Percentiles rank a stretch among this genome's conserved stretches.
These are phyloP conservation scores for Minunthozetes semirufus DNA, from an alignment of 2,888 invertebrate species.

Conservation along the genomic window DNA sequence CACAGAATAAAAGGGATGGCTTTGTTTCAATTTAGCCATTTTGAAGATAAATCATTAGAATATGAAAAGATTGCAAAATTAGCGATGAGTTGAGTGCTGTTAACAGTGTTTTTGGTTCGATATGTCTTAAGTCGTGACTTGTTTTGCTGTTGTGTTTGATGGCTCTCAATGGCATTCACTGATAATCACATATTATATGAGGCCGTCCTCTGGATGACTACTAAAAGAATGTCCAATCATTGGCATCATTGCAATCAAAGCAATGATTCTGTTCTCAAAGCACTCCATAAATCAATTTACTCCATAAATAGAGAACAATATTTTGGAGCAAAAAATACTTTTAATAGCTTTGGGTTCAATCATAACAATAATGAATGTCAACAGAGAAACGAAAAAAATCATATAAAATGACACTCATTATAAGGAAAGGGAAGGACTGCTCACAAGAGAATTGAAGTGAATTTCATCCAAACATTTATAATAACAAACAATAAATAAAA, in stretches of 20 bases:
- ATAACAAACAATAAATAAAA: too few species aligned
- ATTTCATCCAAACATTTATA: too few species aligned
- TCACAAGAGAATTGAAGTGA: not conserved
- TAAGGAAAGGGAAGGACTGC: not conserved
- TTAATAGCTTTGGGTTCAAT: not conserved
- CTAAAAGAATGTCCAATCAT: constrained; percentile 3
- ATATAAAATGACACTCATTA: not conserved
- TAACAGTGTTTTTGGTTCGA: not conserved
- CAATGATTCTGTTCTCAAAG: not conserved
- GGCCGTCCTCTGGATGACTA: not conserved
- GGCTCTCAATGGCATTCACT: constrained; percentile 6
- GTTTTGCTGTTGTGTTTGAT: not conserved
- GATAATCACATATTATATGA: constrained; percentile 11
- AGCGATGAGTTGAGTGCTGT: not conserved
- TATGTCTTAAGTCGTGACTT: not conserved
- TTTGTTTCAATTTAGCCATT: too few species aligned
- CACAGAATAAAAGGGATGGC: too few species aligned
- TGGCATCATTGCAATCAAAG: not conserved
- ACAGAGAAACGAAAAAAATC: not conserved
- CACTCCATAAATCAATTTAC: constrained; percentile 19
- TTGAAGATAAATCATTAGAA: too few species aligned
- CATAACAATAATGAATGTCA: constrained; percentile 2
- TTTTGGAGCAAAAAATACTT: not conserved
- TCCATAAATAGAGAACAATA: not conserved
- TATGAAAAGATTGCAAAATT: too few species aligned